These are phyloP conservation scores for Ephydatia muelleri DNA, from an alignment of 37 sponge, comb jelly and placozoan species.

Conservation along the genomic window DNA sequence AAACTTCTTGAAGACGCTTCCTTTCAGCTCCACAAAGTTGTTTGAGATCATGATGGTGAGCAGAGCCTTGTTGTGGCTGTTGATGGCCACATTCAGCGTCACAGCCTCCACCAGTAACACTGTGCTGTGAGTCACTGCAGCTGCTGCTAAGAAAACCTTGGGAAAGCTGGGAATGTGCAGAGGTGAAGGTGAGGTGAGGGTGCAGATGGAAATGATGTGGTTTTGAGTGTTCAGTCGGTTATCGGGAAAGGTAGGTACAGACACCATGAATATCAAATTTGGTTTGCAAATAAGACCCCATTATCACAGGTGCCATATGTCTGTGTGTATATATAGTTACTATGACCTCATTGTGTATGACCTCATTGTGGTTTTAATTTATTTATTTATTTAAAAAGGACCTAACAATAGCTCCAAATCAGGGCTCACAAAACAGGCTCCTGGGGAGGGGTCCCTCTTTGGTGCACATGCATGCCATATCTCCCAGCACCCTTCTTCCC, in stretches of 20 bases:
- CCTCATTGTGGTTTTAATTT: no score
- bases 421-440: not conserved
- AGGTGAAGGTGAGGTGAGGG: not conserved
- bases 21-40: constrained; percentile 98
- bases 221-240: constrained; percentile 57
- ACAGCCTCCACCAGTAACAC: constrained; percentile 78
- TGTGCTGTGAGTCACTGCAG: constrained; percentile 73
- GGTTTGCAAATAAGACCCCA: no score
- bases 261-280: no score
- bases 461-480: not conserved
- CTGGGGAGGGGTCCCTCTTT: not conserved
- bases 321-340: no score
- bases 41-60: constrained; percentile 92
- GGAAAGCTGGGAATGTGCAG: not conserved
- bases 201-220: constrained; percentile 5
- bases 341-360: no score
- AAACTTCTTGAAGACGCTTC: constrained; percentile 95
- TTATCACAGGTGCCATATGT: no score
- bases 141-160: not conserved
- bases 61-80: constrained; percentile 78
- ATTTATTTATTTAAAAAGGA: no score
- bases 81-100: constrained; percentile 94
- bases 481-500: no score
- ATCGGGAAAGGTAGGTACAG: no score
- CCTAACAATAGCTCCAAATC: no score